Evolutionary conservation across 2,797 vertebrate species (phyloP), one percentile per base, ranked within the genome.

Genomic region (Xiphophorus birchmanni): DNA sequence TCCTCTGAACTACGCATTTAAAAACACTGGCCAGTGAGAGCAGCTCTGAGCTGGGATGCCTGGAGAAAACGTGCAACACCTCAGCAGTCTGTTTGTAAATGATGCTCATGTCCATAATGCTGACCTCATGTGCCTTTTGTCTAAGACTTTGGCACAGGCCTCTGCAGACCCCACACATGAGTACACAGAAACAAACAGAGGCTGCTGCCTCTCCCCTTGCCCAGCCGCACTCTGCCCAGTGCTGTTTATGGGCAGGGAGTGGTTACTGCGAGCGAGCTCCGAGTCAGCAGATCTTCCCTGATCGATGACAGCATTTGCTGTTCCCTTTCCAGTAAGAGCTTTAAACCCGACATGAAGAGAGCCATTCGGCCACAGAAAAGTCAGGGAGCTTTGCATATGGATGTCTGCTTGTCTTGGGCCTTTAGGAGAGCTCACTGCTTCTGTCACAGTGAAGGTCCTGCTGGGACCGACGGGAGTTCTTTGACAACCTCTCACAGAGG

Each of bases 221-320:
- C 84, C 91, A 86, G 93, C 91, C 86, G 89, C 90, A 85, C 90
- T 91, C 91, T 91, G 88, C 90, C 89, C 83, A 47, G 84, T 85
- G 84, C 88, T 91, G 91, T 93, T 94, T 93, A 93, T 92, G 92
- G 90, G 82, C 86, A 89, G 92, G 94, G 92, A 95, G 94, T 93
- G 92, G 92, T 92, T 91, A 90, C 85, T 91, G 91, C 94, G 93
- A 26, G 50, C 21, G 18, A 93, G 91, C 89, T 80, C 85, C 26
- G 86, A 93, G 95, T 96, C 95, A 96, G 96, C 95, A 96, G 87
- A 95, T 95, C 92, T 92, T 89, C 87, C 83, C 92, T 96, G 95
- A 96, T 95, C 94, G 93, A 96, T 95, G 93, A 90, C 94, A 95
- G 90, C 90, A 91, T 94, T 95, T 95, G 95, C 93, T 78, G 91